Evolutionary conservation across 2,888 invertebrate species (phyloP).

Genomic region (Pterobdella sp.): DNA sequence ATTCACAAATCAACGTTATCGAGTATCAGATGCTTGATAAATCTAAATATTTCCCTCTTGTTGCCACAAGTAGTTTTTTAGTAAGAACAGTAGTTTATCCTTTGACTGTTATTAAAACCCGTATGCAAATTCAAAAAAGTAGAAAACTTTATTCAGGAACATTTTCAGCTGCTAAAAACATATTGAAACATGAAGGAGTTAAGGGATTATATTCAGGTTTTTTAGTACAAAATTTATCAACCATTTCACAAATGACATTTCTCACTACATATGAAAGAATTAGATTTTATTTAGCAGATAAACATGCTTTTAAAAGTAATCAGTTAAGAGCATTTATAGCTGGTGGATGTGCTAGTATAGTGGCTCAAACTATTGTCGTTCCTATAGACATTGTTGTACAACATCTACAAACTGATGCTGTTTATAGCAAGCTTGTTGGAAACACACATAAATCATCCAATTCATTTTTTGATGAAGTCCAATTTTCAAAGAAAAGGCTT

Average conservation of each 20-base stretch:
- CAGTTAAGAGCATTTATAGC: constrained; percentile 64
- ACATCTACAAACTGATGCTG: constrained; percentile 85
- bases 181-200: constrained; percentile 72
- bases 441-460: background rate
- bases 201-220: constrained; percentile 85
- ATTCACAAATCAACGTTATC: constrained; percentile 59
- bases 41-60: constrained; percentile 81
- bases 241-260: constrained; percentile 56
- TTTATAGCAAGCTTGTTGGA: constrained; percentile 30
- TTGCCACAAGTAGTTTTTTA: constrained; percentile 77
- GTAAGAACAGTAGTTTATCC: constrained; percentile 75
- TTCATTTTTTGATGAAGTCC: background rate
- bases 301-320: constrained; percentile 53
- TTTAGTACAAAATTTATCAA: constrained; percentile 82
- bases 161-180: constrained; percentile 78
- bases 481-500: constrained; percentile 61
- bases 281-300: constrained; percentile 66
- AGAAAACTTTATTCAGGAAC: constrained; percentile 66
- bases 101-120: constrained; percentile 83
- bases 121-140: constrained; percentile 63
- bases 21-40: constrained; percentile 99
- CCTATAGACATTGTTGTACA: constrained; percentile 93
- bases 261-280: constrained; percentile 88
- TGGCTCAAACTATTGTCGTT: constrained; percentile 84
- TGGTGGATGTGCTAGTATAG: constrained; percentile 80